Evolutionary conservation across 2,797 vertebrate species (phyloP).

Genomic region (Spheniscus humboldti): DNA sequence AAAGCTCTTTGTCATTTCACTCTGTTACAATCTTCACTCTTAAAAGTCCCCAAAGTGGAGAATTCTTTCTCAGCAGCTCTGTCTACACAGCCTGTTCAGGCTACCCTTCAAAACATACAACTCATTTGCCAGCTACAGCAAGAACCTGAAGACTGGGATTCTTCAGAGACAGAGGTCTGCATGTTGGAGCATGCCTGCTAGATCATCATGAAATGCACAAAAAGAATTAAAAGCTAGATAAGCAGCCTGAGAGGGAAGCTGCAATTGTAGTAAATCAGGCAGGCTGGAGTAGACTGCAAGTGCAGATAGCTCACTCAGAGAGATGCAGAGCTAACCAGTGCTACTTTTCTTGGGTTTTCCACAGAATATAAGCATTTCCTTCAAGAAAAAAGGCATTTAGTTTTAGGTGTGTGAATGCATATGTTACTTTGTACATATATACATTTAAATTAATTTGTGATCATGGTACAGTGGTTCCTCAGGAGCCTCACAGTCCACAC

Average conservation of each 20-base stretch:
- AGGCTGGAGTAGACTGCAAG: neutral
- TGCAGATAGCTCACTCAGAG: neutral
- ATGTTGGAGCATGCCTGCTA: neutral
- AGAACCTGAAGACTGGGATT: neutral
- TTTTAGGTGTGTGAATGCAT: neutral
- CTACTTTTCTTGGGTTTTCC: neutral
- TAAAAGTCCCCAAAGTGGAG: neutral
- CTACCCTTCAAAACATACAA: neutral
- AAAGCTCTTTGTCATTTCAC: conserved; percentile 51
- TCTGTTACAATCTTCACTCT: neutral
- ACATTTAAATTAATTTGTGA: neutral
- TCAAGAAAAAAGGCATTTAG: neutral
- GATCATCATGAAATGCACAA: neutral
- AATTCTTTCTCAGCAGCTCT: neutral
- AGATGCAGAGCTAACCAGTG: neutral
- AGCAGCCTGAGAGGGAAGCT: neutral
- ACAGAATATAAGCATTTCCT: neutral
- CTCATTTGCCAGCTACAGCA: neutral
- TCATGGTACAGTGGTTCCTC: neutral
- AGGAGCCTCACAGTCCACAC: neutral
- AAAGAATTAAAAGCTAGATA: neutral
- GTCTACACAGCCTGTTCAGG: neutral
- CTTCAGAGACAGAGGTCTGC: neutral
- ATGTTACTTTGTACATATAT: neutral
- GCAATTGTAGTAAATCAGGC: neutral